Percentiles rank a stretch among this genome's conserved stretches.
Conservation (phyloP, 2,113 vertebrate species). For the Coptodon bakossiorum region DNA sequence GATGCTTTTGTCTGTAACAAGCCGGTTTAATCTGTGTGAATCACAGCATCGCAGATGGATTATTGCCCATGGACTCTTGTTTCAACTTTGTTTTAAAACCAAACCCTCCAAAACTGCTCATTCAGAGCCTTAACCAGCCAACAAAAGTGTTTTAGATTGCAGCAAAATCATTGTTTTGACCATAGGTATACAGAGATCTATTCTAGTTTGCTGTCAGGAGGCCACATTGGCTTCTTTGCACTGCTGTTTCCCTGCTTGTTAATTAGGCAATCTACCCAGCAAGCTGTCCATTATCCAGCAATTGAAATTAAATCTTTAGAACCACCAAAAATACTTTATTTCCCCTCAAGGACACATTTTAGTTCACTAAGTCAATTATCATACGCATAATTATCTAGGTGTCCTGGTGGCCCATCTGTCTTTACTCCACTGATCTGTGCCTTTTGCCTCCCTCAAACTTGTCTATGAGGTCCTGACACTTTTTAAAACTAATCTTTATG, state of each 20-base stretch:
- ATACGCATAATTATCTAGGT: slow-evolving; percentile 30
- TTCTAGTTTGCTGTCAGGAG: not conserved
- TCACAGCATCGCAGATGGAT: not conserved
- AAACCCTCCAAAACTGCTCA: not conserved
- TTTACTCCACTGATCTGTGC: slow-evolving; percentile 35
- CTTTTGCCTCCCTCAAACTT: slow-evolving; percentile 2
- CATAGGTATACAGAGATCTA: not conserved
- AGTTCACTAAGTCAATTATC: slow-evolving; percentile 32
- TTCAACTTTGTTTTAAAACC: not conserved
- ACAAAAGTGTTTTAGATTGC: not conserved
- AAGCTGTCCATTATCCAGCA: not conserved
- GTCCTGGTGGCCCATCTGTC: slow-evolving; percentile 40
- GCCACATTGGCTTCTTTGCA: not conserved
- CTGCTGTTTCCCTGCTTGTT: not conserved
- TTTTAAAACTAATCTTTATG: slow-evolving; percentile 61
- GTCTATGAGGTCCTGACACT: slow-evolving; percentile 27
- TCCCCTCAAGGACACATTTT: slow-evolving; percentile 34
- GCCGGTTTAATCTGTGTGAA: not conserved
- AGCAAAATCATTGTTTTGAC: not conserved
- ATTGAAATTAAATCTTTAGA: slow-evolving; percentile 12
- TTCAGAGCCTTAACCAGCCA: not conserved
- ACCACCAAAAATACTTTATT: not conserved
- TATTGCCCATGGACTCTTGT: not conserved
- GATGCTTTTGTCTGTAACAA: not conserved
- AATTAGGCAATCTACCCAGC: not conserved